A percentile compares a stretch with the other conserved stretches of the same genome.
Evolutionary conservation across 1,140 invertebrate species (phyloP).

Genomic region (Drosophila tristis): DNA sequence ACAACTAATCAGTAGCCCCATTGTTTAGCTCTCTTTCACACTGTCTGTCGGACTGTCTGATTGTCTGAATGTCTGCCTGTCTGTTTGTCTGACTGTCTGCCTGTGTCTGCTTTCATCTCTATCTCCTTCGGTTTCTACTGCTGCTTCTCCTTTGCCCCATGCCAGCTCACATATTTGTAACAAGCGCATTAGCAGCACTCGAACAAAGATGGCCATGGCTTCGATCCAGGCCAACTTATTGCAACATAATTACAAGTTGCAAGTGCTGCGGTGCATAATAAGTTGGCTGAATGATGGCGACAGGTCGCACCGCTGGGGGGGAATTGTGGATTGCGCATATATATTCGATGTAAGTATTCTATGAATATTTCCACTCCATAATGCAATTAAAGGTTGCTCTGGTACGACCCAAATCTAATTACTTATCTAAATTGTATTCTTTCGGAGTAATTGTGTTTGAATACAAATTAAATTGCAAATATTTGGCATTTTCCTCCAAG

Average conservation of each 20-base stretch:
- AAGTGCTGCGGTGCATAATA: constrained; percentile 53
- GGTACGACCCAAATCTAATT: constrained; percentile 13
- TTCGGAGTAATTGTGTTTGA: constrained; percentile 33
- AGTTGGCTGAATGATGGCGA: constrained; percentile 50
- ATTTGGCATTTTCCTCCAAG: constrained; percentile 24
- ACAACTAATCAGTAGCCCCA: constrained; percentile 75
- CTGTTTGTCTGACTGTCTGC: too few relatives aligned
- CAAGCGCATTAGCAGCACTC: constrained; percentile 45
- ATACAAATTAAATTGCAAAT: constrained; percentile 48
- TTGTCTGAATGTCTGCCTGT: background rate
- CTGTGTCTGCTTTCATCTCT: too few relatives aligned
- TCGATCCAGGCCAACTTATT: constrained; percentile 50
- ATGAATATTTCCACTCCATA: background rate
- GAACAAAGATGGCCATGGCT: constrained; percentile 21
- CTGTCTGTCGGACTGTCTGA: too few relatives aligned
- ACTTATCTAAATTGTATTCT: constrained; percentile 23
- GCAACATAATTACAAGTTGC: constrained; percentile 74
- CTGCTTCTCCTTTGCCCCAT: background rate
- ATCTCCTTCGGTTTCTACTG: too few relatives aligned
- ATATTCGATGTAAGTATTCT: background rate
- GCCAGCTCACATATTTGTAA: constrained; percentile 59
- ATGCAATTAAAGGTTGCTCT: constrained; percentile 5
- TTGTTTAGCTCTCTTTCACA: constrained; percentile 49
- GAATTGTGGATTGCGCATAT: background rate
- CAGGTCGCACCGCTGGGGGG: background rate